Percentiles rank a stretch among this genome's conserved stretches.
phyloP scores from a whole-genome alignment of 2,113 vertebrate genomes.

The Cochlearius cochlearius region DNA sequence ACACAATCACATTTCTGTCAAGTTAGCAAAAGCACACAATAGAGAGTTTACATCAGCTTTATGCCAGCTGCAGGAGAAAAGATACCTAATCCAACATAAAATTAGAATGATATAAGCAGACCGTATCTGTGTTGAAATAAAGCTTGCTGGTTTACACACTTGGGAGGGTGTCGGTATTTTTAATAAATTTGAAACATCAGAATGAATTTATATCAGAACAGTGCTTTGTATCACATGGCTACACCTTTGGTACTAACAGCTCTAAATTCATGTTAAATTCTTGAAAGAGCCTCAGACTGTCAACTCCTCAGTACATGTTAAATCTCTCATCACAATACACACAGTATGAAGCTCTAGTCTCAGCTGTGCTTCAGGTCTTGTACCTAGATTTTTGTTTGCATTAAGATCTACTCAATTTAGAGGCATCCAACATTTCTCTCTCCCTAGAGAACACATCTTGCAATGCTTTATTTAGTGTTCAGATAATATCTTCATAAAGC shows the following conservation, averaged over 20 bases:
- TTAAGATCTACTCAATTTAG: background rate
- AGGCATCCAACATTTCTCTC: background rate
- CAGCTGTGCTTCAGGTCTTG: background rate
- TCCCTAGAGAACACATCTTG: background rate
- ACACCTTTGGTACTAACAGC: background rate
- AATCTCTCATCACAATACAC: background rate
- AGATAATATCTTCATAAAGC: background rate
- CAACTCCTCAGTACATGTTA: background rate
- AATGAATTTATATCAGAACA: background rate
- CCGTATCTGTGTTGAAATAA: background rate
- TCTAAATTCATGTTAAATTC: background rate
- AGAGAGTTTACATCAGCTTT: background rate
- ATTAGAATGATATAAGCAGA: background rate
- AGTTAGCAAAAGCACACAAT: background rate
- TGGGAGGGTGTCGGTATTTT: rapidly evolving
- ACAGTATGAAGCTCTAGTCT: background rate
- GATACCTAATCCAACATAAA: background rate
- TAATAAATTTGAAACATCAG: background rate
- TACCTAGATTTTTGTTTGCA: background rate
- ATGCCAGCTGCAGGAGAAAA: background rate
- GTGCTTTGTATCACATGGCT: background rate
- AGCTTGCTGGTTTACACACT: background rate
- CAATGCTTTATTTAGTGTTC: conserved; percentile 7
- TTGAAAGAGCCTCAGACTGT: background rate
- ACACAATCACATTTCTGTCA: background rate